Evolutionary conservation across 2,113 vertebrate species (phyloP).

Genomic region (Alethe castanea): DNA sequence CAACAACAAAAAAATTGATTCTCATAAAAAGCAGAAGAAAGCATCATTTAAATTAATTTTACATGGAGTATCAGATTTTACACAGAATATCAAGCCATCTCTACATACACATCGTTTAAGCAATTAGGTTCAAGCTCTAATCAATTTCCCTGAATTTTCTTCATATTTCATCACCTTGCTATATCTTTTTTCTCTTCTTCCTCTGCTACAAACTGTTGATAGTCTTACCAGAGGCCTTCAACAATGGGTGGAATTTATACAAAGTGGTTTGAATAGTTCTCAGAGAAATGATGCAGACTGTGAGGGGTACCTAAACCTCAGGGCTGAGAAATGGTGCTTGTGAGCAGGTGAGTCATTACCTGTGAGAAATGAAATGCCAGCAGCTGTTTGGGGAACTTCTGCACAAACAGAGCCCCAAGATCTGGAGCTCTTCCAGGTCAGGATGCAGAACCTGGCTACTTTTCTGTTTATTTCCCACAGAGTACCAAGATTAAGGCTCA

Average conservation of each 20-base stretch:
- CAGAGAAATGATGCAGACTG: neutral
- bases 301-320: neutral
- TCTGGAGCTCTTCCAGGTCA: neutral
- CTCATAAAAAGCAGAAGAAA: neutral
- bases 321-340: neutral
- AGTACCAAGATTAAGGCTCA: neutral
- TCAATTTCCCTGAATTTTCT: neutral
- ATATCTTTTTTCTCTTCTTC: neutral
- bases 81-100: neutral
- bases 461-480: neutral
- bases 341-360: neutral
- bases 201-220: neutral
- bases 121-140: neutral
- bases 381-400: constrained; percentile 3
- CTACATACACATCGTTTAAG: neutral
- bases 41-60: neutral
- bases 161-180: neutral
- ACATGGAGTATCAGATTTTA: neutral
- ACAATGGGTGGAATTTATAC: neutral
- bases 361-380: neutral
- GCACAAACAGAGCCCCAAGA: neutral
- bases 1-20: neutral
- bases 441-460: neutral
- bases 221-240: neutral
- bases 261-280: neutral